Percentiles rank a stretch among this genome's conserved stretches.
These are phyloP conservation scores for Phrynocephalus forsythii DNA, from an alignment of 2,797 vertebrate species.

Conservation along the genomic window DNA sequence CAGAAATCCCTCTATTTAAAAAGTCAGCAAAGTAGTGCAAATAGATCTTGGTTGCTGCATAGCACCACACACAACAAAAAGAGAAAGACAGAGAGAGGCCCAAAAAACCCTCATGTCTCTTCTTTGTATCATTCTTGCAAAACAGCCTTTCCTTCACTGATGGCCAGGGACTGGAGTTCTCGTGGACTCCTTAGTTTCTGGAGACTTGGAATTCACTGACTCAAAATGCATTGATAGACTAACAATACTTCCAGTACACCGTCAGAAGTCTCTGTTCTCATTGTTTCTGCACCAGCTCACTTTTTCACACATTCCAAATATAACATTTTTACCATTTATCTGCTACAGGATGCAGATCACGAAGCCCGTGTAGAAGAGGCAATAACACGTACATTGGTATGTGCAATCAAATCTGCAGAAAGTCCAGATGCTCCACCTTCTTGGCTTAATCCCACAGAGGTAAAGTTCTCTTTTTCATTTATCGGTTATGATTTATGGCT, in stretches of 20 bases:
- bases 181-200: no score
- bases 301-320: neutral
- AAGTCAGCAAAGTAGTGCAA: neutral
- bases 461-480: slow-evolving; percentile 64
- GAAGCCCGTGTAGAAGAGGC: slow-evolving; percentile 90
- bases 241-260: neutral
- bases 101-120: no score
- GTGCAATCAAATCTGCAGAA: slow-evolving; percentile 86
- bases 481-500: slow-evolving; percentile 12
- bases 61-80: no score
- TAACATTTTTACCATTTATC: slow-evolving; percentile 35
- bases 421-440: slow-evolving; percentile 73
- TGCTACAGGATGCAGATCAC: slow-evolving; percentile 86
- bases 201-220: neutral
- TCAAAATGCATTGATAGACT: neutral
- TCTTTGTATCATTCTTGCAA: neutral
- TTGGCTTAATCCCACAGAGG: slow-evolving; percentile 98
- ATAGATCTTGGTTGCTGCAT: neutral
- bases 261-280: neutral
- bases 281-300: neutral
- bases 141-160: neutral
- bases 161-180: neutral
- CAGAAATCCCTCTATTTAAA: neutral
- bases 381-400: slow-evolving; percentile 87
- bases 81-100: no score